Conservation (phyloP, 2,888 invertebrate genomes). For the Syrphus vitripennis region DNA sequence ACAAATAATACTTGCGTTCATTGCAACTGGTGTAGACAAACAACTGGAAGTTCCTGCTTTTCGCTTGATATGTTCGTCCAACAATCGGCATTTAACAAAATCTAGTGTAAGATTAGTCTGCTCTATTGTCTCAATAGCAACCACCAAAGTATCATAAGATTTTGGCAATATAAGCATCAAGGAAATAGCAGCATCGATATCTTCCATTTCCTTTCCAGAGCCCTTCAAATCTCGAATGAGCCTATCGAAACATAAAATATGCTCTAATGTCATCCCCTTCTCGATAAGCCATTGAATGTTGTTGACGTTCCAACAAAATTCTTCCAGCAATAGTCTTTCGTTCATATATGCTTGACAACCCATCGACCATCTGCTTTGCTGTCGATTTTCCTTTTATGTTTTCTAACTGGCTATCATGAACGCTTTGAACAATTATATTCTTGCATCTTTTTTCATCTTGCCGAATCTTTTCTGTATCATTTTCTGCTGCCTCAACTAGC, state of each 20-base stretch:
- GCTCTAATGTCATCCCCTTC: not conserved
- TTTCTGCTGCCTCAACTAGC: no score
- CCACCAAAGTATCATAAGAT: not conserved
- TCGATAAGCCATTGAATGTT: not conserved
- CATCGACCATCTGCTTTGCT: constrained; percentile 1
- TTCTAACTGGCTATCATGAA: not conserved
- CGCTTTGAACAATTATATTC: not conserved
- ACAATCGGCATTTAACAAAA: not conserved
- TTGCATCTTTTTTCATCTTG: not conserved
- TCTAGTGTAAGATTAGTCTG: not conserved
- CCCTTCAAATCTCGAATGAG: not conserved
- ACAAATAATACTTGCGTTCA: not conserved
- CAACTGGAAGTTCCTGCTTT: not conserved
- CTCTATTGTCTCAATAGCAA: not conserved
- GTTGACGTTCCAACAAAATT: not conserved
- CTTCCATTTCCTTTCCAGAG: not conserved
- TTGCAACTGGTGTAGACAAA: not conserved
- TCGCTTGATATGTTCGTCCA: not conserved
- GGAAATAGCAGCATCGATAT: not conserved
- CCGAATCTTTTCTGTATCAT: no score
- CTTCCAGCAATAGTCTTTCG: constrained; percentile 8
- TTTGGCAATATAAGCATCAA: not conserved
- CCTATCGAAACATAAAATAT: not conserved
- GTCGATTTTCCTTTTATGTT: not conserved
- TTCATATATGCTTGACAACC: not conserved